phyloP scores from a whole-genome alignment of 2,113 vertebrate genomes.

The Petrocephalus zakoni region DNA sequence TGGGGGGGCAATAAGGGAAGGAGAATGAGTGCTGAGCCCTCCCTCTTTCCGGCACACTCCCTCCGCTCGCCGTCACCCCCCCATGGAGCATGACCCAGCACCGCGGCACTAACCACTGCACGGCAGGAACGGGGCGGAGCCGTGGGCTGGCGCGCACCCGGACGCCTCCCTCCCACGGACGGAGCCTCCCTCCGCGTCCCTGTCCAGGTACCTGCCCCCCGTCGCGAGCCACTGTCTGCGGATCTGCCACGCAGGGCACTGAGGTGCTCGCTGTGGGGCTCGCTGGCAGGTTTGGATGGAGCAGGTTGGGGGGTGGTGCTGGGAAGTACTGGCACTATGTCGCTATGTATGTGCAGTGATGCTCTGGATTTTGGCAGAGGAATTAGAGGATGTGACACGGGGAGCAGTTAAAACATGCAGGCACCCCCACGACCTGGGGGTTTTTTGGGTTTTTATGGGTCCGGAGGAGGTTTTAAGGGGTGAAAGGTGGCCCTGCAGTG shows the following conservation, averaged over 20 bases:
- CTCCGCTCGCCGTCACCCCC: neutral
- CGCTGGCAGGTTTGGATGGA: neutral
- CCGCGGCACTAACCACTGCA: neutral
- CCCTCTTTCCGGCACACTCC: neutral
- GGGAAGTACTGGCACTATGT: neutral
- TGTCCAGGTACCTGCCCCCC: neutral
- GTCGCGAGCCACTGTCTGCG: neutral
- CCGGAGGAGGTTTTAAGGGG: neutral
- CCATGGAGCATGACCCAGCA: neutral
- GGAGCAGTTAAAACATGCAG: neutral
- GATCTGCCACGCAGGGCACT: neutral
- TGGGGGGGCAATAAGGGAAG: constrained; percentile 10
- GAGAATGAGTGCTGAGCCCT: constrained; percentile 31
- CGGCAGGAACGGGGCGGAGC: neutral
- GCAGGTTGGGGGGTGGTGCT: neutral
- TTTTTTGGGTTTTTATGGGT: no score
- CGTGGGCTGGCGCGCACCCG: neutral
- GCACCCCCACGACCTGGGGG: no score
- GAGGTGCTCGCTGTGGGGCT: neutral
- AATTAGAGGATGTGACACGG: neutral
- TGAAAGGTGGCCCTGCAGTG: neutral
- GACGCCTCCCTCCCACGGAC: neutral
- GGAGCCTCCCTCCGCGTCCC: neutral
- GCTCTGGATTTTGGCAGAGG: neutral
- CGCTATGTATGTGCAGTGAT: no score